phyloP scores from a whole-genome alignment of 2,888 invertebrate species.

The Abrostola triplasia region DNA sequence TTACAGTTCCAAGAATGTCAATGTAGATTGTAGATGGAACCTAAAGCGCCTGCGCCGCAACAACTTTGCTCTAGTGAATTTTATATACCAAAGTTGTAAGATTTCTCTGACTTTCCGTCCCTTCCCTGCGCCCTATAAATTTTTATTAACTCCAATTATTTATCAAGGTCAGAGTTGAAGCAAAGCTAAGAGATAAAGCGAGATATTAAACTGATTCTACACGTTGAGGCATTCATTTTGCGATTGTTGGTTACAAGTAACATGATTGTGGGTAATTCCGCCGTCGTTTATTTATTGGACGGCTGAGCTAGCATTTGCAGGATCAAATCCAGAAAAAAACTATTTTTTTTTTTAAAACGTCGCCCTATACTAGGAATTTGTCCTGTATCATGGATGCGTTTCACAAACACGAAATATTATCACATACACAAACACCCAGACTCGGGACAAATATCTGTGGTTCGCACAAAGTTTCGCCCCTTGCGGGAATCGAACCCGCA shows the following conservation, averaged over 20 bases:
- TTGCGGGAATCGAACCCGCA: too few relatives aligned
- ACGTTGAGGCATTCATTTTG: conserved; percentile 1
- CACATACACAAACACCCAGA: too few relatives aligned
- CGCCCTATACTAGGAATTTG: too few relatives aligned
- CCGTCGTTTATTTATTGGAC: neutral
- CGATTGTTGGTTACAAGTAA: neutral
- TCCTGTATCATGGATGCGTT: too few relatives aligned
- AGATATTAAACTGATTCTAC: conserved; percentile 8
- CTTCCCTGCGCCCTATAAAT: conserved; percentile 39
- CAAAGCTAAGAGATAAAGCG: conserved; percentile 6
- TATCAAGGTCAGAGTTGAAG: conserved; percentile 24
- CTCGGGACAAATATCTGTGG: too few relatives aligned
- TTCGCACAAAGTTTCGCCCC: too few relatives aligned
- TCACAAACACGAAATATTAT: too few relatives aligned
- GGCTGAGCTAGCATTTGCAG: too few relatives aligned
- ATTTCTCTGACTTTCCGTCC: conserved; percentile 40
- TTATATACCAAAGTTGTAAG: conserved; percentile 35
- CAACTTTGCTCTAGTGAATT: conserved; percentile 31
- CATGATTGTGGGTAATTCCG: neutral
- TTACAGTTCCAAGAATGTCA: neutral
- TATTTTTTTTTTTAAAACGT: too few relatives aligned
- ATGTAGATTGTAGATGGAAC: neutral
- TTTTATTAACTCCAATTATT: conserved; percentile 52
- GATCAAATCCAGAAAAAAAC: too few relatives aligned
- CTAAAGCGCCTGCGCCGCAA: conserved; percentile 4